phyloP scores from a whole-genome alignment of 1,140 invertebrate species.

The Cecropterus lyciades region DNA sequence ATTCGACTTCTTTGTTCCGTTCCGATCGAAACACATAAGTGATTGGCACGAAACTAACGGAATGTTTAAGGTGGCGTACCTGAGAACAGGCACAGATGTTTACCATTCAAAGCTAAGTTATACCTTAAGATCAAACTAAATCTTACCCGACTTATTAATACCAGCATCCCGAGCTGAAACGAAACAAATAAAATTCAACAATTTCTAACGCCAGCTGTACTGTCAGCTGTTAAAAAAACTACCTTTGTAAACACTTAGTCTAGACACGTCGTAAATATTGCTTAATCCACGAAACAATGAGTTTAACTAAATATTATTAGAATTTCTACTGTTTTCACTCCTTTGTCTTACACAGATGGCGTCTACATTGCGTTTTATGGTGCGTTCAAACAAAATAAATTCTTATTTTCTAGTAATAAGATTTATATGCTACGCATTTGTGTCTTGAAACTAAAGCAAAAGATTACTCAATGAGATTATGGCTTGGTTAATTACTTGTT shows the following conservation, averaged over 20 bases:
- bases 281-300: background rate
- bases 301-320: background rate
- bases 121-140: no score
- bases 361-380: slow-evolving; percentile 1
- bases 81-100: no score
- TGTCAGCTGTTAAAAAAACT: background rate
- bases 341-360: background rate
- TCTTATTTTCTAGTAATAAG: background rate
- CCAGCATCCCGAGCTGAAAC: background rate
- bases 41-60: no score
- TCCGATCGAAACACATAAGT: no score
- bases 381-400: background rate
- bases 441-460: background rate
- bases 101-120: no score
- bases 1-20: no score
- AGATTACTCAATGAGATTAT: slow-evolving; percentile 6
- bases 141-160: no score
- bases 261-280: background rate
- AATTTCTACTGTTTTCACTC: background rate
- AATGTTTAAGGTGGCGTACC: no score
- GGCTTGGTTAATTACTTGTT: background rate
- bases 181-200: background rate
- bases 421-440: background rate
- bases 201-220: background rate
- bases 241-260: background rate